Base-by-base conservation (phyloP, 2,113 vertebrate species). In the Vulpes vulpes region DNA sequence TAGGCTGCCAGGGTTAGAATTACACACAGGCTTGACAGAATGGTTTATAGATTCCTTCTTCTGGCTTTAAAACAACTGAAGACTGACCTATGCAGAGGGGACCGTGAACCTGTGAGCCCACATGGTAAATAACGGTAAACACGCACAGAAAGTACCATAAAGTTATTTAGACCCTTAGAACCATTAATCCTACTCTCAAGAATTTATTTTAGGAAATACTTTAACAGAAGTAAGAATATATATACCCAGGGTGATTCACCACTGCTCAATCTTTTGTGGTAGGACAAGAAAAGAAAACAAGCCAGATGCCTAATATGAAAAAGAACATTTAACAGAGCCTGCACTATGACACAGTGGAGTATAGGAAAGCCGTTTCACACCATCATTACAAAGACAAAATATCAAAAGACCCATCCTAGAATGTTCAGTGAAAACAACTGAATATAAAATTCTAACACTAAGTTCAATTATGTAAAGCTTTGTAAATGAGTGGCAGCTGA, bases 41-140 rank as follows among this genome's bases (percentile, higher is more conserved):
- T 71, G 19, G 59, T 0, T n/a, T 0, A 10, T 2, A 94, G 67
- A 65, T 57, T 59, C 11, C 38, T 92, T 82, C 3, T 67, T 60
- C 79, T 51, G 62, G 9, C 62, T 79, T 90, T 65, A 78, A 60
- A 62, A 43, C 14, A 82, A 32, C 71, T 57, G 0, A 57, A 89
- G 22, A 62, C 5, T 19, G 22, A 51, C 16, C 30, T 12, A 10
- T 0, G 8, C 53, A 32, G 0, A 51, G 0, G 51, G 14, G 38
- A 35, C 35, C 35, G n/a, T n/a, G n/a, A n/a, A n/a, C n/a, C n/a
- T 49, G 1, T 27, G 49, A 81, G 49, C 20, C 55, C 55, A 30
- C 1, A 12, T 4, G n/a, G 15, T 12, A 85, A 17, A 27, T 7
- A 53, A 35, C 59, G 0, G 23, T 12, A 76, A 76, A 80, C n/a